Evolutionary conservation across 2,888 invertebrate species (phyloP).

Genomic region (Nomada fabriciana): DNA sequence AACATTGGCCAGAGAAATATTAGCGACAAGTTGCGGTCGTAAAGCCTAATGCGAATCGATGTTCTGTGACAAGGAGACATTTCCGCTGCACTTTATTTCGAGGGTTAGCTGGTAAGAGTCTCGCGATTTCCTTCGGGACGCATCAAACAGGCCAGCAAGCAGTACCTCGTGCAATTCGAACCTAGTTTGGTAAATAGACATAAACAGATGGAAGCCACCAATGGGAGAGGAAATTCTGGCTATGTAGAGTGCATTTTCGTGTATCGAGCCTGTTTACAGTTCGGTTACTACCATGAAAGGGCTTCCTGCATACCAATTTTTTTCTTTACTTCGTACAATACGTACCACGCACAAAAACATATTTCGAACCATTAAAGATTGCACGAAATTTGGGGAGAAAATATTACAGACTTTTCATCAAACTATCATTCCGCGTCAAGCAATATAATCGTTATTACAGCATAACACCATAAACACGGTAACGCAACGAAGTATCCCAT

Average conservation of each 20-base stretch:
- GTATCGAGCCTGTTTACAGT: slow-evolving; percentile 50
- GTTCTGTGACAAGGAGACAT: not conserved
- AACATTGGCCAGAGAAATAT: too few species aligned
- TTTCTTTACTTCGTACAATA: not conserved
- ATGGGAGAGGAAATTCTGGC: slow-evolving; percentile 37
- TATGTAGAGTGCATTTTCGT: slow-evolving; percentile 51
- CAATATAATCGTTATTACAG: not conserved
- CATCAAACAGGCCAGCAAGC: slow-evolving; percentile 23
- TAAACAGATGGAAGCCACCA: slow-evolving; percentile 47
- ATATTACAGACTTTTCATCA: too few species aligned
- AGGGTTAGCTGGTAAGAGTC: not conserved
- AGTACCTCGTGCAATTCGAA: slow-evolving; percentile 41
- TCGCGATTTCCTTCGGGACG: slow-evolving; percentile 35
- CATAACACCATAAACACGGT: not conserved
- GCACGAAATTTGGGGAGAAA: not conserved
- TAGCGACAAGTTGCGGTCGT: not conserved
- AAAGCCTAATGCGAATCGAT: not conserved
- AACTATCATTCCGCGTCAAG: not conserved
- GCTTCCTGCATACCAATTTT: slow-evolving; percentile 14
- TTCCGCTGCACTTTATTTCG: slow-evolving; percentile 9
- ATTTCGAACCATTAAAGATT: not conserved
- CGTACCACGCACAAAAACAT: not conserved
- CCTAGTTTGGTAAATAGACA: slow-evolving; percentile 46
- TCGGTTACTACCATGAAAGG: slow-evolving; percentile 21
- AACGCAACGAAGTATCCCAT: not conserved